Base-by-base conservation (phyloP, 1,140 invertebrate species). In the Listronotus oregonensis region DNA sequence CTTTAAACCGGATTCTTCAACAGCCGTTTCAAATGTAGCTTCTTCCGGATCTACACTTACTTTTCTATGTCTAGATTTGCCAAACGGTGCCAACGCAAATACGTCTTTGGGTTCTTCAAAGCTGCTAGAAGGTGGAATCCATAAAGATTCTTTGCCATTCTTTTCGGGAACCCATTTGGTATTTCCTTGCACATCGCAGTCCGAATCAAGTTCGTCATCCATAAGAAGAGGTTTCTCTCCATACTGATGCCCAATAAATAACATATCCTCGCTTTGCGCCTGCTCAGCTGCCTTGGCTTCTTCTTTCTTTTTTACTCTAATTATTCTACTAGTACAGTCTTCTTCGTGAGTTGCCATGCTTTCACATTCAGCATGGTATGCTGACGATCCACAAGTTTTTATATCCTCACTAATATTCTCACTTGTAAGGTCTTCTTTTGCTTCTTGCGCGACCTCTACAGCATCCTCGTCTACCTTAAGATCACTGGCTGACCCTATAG, bases 161-260 rank as follows among this genome's bases (percentile, higher is more conserved):
- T 68, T 71, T 73, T 80, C 76, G 69, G 79, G 7, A 67, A 58
- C 5, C 78, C 79, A 64, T 78, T 80, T 70, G 63, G 34, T 54
- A 57, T 69, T 69, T 17, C 69, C 63, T 66, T 75, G 78, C 3
- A 79, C 75, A 21, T 79, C 80, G n/a, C 79, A 82, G 32, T 88
- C 87, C 1, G 87, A 86, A 64, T 90, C 88, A 5, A 92, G 76
- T 73, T 93, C 90, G 76, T 93, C 90, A 69, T 94, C 91, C 31
- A 91, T 80, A 1, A 94, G 75, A 9, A 94, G 75, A 1, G 91
- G 91, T 67, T 86, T 85, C 63, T 91, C 90, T 1, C 91, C 91
- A 70, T 92, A 92, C 59, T 89, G 86, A 78, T 93, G 90, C 0
- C 89, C 90, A 1, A 91, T 85, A 50, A 91, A 84, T 42, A 83